phyloP scores from a whole-genome alignment of 2,888 invertebrate species.

The Nymphalis polychloros region DNA sequence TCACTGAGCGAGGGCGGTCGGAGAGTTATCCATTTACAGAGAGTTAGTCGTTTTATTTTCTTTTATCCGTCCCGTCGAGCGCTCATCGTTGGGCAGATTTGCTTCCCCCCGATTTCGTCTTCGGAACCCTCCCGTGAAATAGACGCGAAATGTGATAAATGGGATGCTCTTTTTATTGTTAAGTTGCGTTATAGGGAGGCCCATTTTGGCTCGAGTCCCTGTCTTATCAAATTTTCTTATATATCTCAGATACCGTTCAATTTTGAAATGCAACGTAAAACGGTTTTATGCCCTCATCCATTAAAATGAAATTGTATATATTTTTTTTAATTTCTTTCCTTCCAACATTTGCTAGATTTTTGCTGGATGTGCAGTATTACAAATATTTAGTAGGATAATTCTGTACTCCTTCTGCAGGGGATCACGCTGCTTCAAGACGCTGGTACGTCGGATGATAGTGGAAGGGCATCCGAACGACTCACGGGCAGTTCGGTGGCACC shows the following conservation, averaged over 20 bases:
- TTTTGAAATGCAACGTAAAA: constrained; percentile 69
- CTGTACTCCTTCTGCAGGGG: constrained; percentile 79
- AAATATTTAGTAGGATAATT: constrained; percentile 11
- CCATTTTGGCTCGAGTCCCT: constrained; percentile 57
- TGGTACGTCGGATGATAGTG: constrained; percentile 92
- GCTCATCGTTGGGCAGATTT: constrained; percentile 66
- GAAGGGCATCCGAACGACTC: constrained; percentile 90
- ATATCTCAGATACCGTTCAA: constrained; percentile 64
- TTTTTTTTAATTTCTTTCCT: neutral
- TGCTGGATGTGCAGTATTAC: constrained; percentile 2
- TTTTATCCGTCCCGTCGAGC: constrained; percentile 68
- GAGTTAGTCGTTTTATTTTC: constrained; percentile 77
- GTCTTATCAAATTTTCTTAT: constrained; percentile 78
- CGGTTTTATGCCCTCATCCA: constrained; percentile 56
- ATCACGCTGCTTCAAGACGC: constrained; percentile 88
- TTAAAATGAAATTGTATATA: constrained; percentile 47
- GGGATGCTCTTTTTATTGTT: constrained; percentile 79
- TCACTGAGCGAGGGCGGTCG: constrained; percentile 68
- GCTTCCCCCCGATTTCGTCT: constrained; percentile 66
- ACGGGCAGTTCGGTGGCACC: constrained; percentile 88
- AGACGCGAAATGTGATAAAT: constrained; percentile 82
- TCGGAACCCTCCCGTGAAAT: constrained; percentile 78
- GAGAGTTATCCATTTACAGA: constrained; percentile 75
- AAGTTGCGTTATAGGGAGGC: constrained; percentile 71
- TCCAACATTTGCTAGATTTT: constrained; percentile 41